A percentile compares a stretch with the other conserved stretches of the same genome.
Conservation (phyloP, 1,140 invertebrate genomes). For the Schlechtendalia chinensis region DNA sequence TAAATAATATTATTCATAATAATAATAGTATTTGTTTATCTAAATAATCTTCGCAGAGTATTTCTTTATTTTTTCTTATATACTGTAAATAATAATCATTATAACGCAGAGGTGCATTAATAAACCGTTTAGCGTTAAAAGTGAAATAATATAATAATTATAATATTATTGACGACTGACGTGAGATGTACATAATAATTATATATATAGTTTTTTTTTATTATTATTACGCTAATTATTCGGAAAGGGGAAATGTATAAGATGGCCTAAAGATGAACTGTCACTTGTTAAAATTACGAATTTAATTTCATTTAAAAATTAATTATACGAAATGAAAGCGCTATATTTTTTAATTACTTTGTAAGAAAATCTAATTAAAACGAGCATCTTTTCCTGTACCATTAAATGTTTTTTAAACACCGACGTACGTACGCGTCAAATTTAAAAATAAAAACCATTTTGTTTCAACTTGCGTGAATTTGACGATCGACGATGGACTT, state of each 20-base stretch:
- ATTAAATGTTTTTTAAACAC: constrained; percentile 10
- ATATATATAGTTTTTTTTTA: not conserved
- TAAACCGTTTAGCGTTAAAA: not conserved
- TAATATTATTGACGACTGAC: constrained; percentile 14
- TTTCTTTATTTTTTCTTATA: no score
- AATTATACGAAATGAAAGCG: constrained; percentile 22
- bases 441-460: not conserved
- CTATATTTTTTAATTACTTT: constrained; percentile 28
- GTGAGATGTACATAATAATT: no score
- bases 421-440: not conserved
- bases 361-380: constrained; percentile 22
- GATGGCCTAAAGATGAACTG: not conserved
- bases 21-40: no score
- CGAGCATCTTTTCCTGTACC: not conserved
- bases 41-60: no score
- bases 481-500: not conserved
- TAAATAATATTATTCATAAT: no score
- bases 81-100: no score
- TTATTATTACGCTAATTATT: not conserved
- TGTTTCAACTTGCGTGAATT: not conserved
- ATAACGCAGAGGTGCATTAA: not conserved
- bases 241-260: not conserved
- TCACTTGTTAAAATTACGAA: constrained; percentile 32
- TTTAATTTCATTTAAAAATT: constrained; percentile 24
- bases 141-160: constrained; percentile 23